Conservation (phyloP, 2,797 vertebrate genomes). For the Amphiprion clarkii region DNA sequence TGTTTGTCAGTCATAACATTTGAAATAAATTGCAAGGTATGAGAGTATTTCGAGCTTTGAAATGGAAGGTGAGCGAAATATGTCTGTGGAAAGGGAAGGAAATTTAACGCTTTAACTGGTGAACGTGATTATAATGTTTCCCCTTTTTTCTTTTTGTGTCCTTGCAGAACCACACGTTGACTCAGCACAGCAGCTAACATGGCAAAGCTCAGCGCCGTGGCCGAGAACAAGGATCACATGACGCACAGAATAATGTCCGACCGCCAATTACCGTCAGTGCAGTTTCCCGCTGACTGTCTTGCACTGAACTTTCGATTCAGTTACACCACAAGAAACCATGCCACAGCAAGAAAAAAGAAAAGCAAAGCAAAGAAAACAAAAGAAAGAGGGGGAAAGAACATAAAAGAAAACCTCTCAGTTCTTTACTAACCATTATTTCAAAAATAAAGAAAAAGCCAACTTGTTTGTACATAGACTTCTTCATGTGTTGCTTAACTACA, state of each 20-base stretch:
- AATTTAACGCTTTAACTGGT: slow-evolving; percentile 30
- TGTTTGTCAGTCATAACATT: slow-evolving; percentile 26
- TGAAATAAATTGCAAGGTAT: slow-evolving; percentile 7
- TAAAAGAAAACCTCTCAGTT: slow-evolving; percentile 85
- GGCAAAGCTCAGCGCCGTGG: slow-evolving; percentile 80
- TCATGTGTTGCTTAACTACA: slow-evolving; percentile 93
- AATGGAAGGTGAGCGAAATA: not conserved
- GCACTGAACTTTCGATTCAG: slow-evolving; percentile 94
- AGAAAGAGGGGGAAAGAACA: slow-evolving; percentile 87
- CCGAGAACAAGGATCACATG: slow-evolving; percentile 84
- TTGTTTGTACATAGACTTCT: slow-evolving; percentile 98
- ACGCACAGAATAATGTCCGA: slow-evolving; percentile 72
- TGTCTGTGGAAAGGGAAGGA: slow-evolving; percentile 19
- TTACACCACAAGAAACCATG: slow-evolving; percentile 92
- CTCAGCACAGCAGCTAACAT: slow-evolving; percentile 99
- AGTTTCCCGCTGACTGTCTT: slow-evolving; percentile 86
- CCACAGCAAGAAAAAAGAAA: slow-evolving; percentile 84
- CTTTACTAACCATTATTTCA: slow-evolving; percentile 86
- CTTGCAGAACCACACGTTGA: slow-evolving; percentile 97
- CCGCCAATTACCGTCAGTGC: slow-evolving; percentile 75
- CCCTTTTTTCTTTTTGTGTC: slow-evolving; percentile 49
- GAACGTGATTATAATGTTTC: slow-evolving; percentile 55
- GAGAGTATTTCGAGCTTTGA: not conserved
- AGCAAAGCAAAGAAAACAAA: slow-evolving; percentile 85
- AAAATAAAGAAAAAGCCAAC: slow-evolving; percentile 85